These are phyloP conservation scores for Seira sanloemensis DNA, from an alignment of 2,888 invertebrate genomes.

Conservation along the genomic window DNA sequence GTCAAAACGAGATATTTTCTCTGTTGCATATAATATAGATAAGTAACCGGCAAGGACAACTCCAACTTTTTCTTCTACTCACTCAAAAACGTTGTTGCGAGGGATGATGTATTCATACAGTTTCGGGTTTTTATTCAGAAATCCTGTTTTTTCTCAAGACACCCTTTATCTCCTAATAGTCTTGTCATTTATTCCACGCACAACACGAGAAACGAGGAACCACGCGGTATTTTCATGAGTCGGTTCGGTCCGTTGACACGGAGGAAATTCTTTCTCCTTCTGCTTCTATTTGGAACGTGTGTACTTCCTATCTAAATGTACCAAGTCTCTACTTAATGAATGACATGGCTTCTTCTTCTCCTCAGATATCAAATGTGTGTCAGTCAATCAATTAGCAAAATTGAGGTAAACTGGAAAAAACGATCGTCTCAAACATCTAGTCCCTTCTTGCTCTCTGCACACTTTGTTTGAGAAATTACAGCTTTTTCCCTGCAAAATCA, in stretches of 20 bases:
- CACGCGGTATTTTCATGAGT: too few species aligned
- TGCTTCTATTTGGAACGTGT: not conserved
- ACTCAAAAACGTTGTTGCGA: not conserved
- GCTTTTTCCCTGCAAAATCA: too few species aligned
- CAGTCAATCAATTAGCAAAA: constrained; percentile 56
- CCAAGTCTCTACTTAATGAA: constrained; percentile 31
- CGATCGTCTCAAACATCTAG: too few species aligned
- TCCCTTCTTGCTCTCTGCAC: too few species aligned
- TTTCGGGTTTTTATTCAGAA: constrained; percentile 34
- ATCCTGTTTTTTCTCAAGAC: constrained; percentile 44
- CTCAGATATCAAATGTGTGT: constrained; percentile 57
- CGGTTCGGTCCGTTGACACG: too few species aligned
- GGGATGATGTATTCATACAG: not conserved
- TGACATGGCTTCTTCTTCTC: constrained; percentile 32
- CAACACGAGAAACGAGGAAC: constrained; percentile 1
- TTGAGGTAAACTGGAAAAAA: not conserved
- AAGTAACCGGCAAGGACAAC: constrained; percentile 60
- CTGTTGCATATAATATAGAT: constrained; percentile 56
- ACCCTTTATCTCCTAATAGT: constrained; percentile 47
- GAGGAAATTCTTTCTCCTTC: too few species aligned
- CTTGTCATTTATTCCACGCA: constrained; percentile 42
- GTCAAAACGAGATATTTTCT: constrained; percentile 40
- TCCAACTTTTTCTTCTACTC: constrained; percentile 35
- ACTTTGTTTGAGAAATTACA: too few species aligned
- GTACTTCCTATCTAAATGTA: not conserved